Evolutionary conservation across 1,140 invertebrate species (phyloP), one percentile per base, ranked within the genome.

Genomic region (Trachymyrmex septentrionalis): DNA sequence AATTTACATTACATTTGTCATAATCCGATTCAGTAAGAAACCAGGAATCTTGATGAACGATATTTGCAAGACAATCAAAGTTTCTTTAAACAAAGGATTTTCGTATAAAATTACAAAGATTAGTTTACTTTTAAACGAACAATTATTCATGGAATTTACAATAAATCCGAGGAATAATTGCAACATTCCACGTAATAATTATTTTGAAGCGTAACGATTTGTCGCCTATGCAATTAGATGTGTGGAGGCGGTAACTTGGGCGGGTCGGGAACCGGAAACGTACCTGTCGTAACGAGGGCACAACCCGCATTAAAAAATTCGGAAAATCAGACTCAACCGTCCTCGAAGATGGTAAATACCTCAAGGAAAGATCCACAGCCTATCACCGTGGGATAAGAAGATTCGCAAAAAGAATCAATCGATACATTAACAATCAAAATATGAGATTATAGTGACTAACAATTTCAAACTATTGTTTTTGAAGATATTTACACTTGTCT

Each of bases 331-430:
- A 88, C 59, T 87, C 90, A 92, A 76, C 5, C 7, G 55, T 75
- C 55, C 16, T 63, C 61, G 12, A 92, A 91, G 63, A 69, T 27
- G 12, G 63, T 82, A 21, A 87, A 87, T 27, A 87, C 24, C 4
- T 63, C 91, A 3, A 59, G 78, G 7, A 92, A 92, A 81, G 80
- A 92, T 64, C n/a, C 81, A 3, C 90, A 92, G 34, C 34, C 88
- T 6, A 81, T 89, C 14, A 64, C 66, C 3, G 86, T 90, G 19
- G 87, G 87, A 66, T 90, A 57, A 66, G 44, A 85, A 38, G 30
- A 66, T 27, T 21, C n/a, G 3, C 44, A 19, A 72, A 53, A 24
- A 30, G 7, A 82, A 61, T 44, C 10, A 10, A 10, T 76, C n/a
- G 19, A 61, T 21, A 57, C 19, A 16, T 78, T 27, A 30, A 80